Percentiles rank a stretch among this genome's conserved stretches.
Evolutionary conservation across 2,113 vertebrate genomes (phyloP).

Genomic region (Naja naja): DNA sequence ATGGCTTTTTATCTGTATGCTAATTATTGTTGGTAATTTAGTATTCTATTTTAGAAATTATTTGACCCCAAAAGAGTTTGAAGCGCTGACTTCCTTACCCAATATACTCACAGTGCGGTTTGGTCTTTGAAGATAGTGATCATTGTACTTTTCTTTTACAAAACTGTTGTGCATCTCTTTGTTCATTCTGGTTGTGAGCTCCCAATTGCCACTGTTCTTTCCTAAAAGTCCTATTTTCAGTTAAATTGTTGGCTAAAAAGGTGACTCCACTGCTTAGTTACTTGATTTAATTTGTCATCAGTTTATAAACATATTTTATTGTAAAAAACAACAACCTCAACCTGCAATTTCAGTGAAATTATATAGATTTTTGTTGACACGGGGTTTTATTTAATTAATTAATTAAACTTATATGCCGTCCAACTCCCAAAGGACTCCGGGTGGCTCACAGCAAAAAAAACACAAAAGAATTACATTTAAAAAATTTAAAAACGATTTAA

Average conservation of each 20-base stretch:
- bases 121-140: background rate
- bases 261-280: background rate
- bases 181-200: background rate
- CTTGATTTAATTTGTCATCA: background rate
- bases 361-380: background rate
- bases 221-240: background rate
- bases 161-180: background rate
- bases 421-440: too few species aligned
- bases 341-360: background rate
- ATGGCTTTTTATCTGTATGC: background rate
- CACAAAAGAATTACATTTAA: too few species aligned
- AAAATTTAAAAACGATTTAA: too few species aligned
- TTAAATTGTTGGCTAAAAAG: background rate
- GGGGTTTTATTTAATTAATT: too few species aligned
- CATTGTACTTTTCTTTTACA: background rate
- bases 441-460: too few species aligned
- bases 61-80: background rate
- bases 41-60: background rate
- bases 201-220: background rate
- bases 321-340: background rate
- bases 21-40: background rate
- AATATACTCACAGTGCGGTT: background rate
- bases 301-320: background rate
- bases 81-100: background rate
- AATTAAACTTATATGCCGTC: too few species aligned